These are phyloP conservation scores for Smittia sp. DNA, from an alignment of 2,888 invertebrate genomes.

Conservation along the genomic window DNA sequence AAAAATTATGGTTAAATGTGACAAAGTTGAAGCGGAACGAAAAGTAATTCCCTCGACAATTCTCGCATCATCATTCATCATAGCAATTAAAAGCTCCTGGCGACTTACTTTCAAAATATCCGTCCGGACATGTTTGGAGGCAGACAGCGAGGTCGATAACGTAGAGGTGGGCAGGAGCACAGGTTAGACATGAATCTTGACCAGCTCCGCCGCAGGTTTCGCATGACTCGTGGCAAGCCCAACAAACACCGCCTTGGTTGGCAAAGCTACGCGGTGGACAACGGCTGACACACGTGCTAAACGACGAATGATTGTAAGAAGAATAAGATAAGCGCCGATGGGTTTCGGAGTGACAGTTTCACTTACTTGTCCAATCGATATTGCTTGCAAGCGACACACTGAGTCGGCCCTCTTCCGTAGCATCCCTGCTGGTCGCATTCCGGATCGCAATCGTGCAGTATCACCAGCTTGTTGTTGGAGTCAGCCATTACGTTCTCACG, in stretches of 20 bases:
- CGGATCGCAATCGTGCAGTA: slow-evolving; percentile 71
- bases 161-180: slow-evolving; percentile 78
- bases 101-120: slow-evolving; percentile 76
- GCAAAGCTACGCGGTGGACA: slow-evolving; percentile 83
- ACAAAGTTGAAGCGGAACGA: slow-evolving; percentile 8
- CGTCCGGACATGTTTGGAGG: slow-evolving; percentile 83
- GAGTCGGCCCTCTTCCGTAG: slow-evolving; percentile 79
- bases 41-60: not conserved
- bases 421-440: slow-evolving; percentile 83
- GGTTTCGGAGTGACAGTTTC: not conserved
- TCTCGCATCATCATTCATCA: not conserved
- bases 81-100: not conserved
- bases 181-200: slow-evolving; percentile 80
- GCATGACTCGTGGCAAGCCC: slow-evolving; percentile 86
- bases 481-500: slow-evolving; percentile 62
- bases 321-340: not conserved
- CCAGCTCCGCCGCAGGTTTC: slow-evolving; percentile 85
- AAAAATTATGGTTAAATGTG: slow-evolving; percentile 22
- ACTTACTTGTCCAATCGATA: slow-evolving; percentile 76
- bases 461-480: slow-evolving; percentile 61
- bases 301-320: slow-evolving; percentile 45
- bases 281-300: slow-evolving; percentile 76
- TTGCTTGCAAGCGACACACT: slow-evolving; percentile 79
- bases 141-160: slow-evolving; percentile 84
- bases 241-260: slow-evolving; percentile 75